Conservation (phyloP, 1,140 invertebrate species). For the Pseudomyrmex flavicornis region DNA sequence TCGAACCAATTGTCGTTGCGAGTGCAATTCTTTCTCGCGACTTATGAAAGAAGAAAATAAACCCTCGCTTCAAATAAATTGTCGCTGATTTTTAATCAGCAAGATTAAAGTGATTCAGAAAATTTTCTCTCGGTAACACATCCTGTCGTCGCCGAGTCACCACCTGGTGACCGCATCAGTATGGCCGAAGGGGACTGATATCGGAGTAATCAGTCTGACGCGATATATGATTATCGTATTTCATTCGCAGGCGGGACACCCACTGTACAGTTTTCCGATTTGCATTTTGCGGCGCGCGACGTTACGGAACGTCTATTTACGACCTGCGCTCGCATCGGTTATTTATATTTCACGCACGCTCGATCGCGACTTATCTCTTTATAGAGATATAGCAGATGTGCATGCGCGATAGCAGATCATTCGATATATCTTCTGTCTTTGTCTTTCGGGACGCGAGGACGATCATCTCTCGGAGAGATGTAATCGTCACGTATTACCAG, state of each 20-base stretch:
- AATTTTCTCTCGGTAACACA: background rate
- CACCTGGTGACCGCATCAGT: background rate
- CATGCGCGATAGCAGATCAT: too few relatives aligned
- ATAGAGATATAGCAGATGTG: too few relatives aligned
- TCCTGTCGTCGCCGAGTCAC: background rate
- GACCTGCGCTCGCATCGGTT: slow-evolving; percentile 40
- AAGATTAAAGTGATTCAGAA: too few relatives aligned
- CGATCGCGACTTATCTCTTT: slow-evolving; percentile 6
- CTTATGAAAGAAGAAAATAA: too few relatives aligned
- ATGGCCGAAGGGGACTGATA: slow-evolving; percentile 14
- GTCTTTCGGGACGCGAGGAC: too few relatives aligned
- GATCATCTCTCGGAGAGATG: too few relatives aligned
- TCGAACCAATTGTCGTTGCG: background rate
- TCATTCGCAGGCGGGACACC: slow-evolving; percentile 28
- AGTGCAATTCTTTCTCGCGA: background rate
- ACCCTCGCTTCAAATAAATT: background rate
- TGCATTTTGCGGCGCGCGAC: slow-evolving; percentile 33
- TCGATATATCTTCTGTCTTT: too few relatives aligned
- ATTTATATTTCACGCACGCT: slow-evolving; percentile 45
- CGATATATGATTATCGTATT: slow-evolving; percentile 37
- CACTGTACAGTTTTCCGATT: slow-evolving; percentile 25
- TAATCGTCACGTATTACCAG: too few relatives aligned
- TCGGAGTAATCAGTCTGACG: slow-evolving; percentile 7
- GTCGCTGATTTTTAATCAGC: background rate
- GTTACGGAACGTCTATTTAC: slow-evolving; percentile 50